Evolutionary conservation across 1,140 invertebrate genomes (phyloP).

Genomic region (Pissodes strobi): DNA sequence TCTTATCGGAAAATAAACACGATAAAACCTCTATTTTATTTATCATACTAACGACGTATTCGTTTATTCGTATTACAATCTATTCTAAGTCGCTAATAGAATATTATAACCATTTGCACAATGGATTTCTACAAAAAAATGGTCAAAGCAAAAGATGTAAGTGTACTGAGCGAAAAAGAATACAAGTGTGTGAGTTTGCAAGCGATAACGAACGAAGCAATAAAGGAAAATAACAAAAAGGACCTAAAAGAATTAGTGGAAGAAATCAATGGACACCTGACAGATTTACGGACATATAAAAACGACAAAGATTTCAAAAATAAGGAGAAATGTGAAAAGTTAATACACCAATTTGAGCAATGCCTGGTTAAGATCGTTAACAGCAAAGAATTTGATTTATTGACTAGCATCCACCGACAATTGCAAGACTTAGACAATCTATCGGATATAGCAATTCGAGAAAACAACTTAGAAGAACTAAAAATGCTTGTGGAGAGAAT

Average conservation of each 20-base stretch:
- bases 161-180: conserved; percentile 23
- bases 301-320: conserved; percentile 4
- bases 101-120: neutral
- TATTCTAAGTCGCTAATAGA: neutral
- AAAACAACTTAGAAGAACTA: conserved; percentile 14
- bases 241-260: conserved; percentile 24
- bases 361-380: conserved; percentile 28
- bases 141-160: neutral
- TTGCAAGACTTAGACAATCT: conserved; percentile 7
- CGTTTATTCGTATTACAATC: neutral
- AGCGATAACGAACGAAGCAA: conserved; percentile 21
- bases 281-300: conserved; percentile 4
- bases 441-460: conserved; percentile 6
- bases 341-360: conserved; percentile 28
- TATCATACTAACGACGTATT: neutral
- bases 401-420: neutral
- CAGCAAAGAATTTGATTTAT: neutral
- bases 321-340: conserved; percentile 3
- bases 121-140: conserved; percentile 29
- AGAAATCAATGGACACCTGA: conserved; percentile 24
- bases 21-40: neutral
- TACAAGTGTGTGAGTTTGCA: conserved; percentile 32
- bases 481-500: conserved; percentile 9
- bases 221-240: conserved; percentile 30
- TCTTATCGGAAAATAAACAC: conserved; percentile 30